A percentile compares a stretch with the other conserved stretches of the same genome.
Evolutionary conservation across 2,797 vertebrate genomes (phyloP).

Genomic region (Muraenolepis orangiensis): DNA sequence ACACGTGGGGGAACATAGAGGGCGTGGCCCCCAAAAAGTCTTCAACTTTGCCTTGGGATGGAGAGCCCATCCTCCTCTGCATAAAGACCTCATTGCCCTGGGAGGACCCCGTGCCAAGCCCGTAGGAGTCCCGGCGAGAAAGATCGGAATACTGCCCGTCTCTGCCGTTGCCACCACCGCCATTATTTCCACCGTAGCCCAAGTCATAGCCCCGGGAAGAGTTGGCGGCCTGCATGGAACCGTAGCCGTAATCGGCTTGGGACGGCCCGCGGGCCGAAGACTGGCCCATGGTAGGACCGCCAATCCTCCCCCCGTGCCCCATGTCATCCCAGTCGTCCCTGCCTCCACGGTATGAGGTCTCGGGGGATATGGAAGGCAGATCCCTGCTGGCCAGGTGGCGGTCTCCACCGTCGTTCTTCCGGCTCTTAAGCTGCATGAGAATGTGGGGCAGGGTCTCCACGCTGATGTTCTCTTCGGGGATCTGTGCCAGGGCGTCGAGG

Average conservation of each 20-base stretch:
- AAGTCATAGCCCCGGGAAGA: constrained; percentile 55
- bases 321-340: constrained; percentile 64
- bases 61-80: constrained; percentile 69
- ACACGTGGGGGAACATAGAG: constrained; percentile 75
- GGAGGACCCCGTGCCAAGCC: constrained; percentile 54
- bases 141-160: constrained; percentile 68
- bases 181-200: constrained; percentile 44
- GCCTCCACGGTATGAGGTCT: constrained; percentile 56
- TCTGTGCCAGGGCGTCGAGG: constrained; percentile 73
- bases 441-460: constrained; percentile 77
- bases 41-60: constrained; percentile 73
- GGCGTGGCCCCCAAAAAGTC: constrained; percentile 78
- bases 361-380: constrained; percentile 58
- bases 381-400: constrained; percentile 44
- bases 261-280: constrained; percentile 48
- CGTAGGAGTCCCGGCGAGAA: constrained; percentile 64
- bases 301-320: constrained; percentile 56
- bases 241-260: constrained; percentile 64
- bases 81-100: constrained; percentile 59
- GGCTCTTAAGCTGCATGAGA: constrained; percentile 77
- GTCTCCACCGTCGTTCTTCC: constrained; percentile 60
- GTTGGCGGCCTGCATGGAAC: constrained; percentile 60
- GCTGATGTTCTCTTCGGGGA: constrained; percentile 78
- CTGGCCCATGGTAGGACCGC: constrained; percentile 53
- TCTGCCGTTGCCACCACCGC: constrained; percentile 46